phyloP scores from a whole-genome alignment of 1,140 invertebrate species.

The Mya arenaria region DNA sequence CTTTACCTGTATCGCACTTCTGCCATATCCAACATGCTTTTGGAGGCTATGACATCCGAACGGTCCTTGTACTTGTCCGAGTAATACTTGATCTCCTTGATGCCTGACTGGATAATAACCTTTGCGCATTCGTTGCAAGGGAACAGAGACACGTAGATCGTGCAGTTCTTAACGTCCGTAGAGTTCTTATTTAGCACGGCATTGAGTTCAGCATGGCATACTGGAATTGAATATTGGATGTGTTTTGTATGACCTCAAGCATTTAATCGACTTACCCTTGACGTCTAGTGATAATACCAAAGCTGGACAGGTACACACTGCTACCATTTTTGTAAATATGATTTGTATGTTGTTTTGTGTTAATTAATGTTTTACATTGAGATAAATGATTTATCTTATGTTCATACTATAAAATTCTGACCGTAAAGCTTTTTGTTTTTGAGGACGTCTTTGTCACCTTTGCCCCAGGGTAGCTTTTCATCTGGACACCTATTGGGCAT shows the following conservation, averaged over 20 bases:
- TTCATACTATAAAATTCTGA: no score
- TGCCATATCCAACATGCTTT: constrained; percentile 90
- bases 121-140: constrained; percentile 99
- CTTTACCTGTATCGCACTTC: constrained; percentile 86
- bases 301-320: no score
- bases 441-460: constrained; percentile 83
- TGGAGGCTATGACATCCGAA: constrained; percentile 86
- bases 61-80: constrained; percentile 90
- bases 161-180: constrained; percentile 88
- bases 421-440: constrained; percentile 93
- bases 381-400: no score
- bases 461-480: constrained; percentile 94
- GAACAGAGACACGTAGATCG: constrained; percentile 93
- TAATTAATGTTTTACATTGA: no score
- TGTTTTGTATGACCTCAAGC: no score
- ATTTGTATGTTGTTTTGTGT: no score
- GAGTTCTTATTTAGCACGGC: constrained; percentile 96
- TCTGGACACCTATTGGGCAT: constrained; percentile 94
- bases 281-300: no score
- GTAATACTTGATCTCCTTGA: constrained; percentile 88
- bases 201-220: constrained; percentile 98
- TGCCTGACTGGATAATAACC: constrained; percentile 97
- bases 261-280: no score
- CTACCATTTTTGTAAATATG: no score
- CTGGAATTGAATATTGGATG: no score